Evolutionary conservation across 2,113 vertebrate genomes (phyloP), one percentile per base, ranked within the genome.

Genomic region (Lamprotornis superbus): DNA sequence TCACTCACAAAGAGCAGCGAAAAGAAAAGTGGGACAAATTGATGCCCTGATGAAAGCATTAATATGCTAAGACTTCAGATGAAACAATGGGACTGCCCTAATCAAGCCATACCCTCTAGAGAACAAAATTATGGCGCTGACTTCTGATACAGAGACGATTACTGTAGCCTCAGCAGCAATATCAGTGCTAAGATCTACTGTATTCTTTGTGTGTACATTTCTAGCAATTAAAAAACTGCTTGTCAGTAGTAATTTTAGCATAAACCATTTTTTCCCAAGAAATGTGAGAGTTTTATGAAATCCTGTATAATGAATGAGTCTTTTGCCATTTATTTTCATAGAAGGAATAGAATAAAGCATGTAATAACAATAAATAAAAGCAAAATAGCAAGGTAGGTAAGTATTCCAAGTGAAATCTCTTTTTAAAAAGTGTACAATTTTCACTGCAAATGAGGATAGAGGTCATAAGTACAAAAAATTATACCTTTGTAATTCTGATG

Each of bases 21-120:
- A 90, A 87, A 94, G 95, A 96, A 80, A 97, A 96, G 86, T 96
- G 65, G 79, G 91, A 95, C 92, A 90, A 95, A 89, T 90, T 91
- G 73, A 95, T 96, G 69, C 77, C 44, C 24, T 89, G 93, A 96
- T 97, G 93, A 94, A 97, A 97, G 69, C 63, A 95, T 94, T 94
- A 95, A 94, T 94, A 95, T 94, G 69, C 78, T 90, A 94, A 89
- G 49, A 79, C 94, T 96, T 94, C 94, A 96, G 60, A 90, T 94
- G 80, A 97, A 97, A 95, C 87, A 96, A 94, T 61, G 63, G 52
- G 61, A 84, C 69, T 85, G 79, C 94, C 93, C 85, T 92, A 91
- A 85, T 94, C 75, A 96, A 91, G 33, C 57, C 30, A 22, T 44
- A 79, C 59, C 37, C 84, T 90, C 81, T 59, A 63, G 88, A 82